Percentiles rank a stretch among this genome's conserved stretches.
These are phyloP conservation scores for Eublepharis macularius DNA, from an alignment of 2,113 vertebrate species.

Conservation along the genomic window DNA sequence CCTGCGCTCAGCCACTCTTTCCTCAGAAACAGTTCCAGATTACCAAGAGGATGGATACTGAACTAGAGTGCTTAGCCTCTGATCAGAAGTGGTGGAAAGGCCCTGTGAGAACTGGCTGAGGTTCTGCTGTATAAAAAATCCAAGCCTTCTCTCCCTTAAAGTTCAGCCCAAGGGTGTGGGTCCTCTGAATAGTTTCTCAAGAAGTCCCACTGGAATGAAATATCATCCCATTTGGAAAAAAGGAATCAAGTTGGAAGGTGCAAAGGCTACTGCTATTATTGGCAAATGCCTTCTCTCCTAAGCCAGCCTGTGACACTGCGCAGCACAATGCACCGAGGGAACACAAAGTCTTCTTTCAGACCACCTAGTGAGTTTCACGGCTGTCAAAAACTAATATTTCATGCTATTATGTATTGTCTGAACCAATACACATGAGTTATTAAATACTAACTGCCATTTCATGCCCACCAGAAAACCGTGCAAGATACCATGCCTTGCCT, in stretches of 20 bases:
- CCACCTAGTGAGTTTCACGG: not conserved
- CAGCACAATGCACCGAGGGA: no score
- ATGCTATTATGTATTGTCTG: not conserved
- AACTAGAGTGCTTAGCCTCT: constrained; percentile 7
- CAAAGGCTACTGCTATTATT: no score
- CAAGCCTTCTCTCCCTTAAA: not conserved
- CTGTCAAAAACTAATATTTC: not conserved
- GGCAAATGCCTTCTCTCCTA: no score
- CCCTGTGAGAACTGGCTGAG: not conserved
- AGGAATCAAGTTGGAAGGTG: not conserved
- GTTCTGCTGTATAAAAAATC: not conserved
- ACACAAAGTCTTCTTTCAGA: not conserved
- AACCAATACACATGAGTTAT: not conserved
- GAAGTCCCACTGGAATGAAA: not conserved
- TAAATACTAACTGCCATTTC: not conserved
- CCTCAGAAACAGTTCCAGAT: not conserved
- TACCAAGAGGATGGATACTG: not conserved
- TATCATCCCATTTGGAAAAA: not conserved
- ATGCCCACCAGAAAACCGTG: not conserved
- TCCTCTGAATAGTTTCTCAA: not conserved
- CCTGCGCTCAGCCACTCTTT: no score
- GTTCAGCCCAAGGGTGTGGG: not conserved
- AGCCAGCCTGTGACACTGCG: no score
- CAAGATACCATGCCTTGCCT: no score
- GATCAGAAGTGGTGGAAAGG: not conserved